Base-by-base conservation (phyloP, 2,888 invertebrate genomes). In the Synergus gifuensis region DNA sequence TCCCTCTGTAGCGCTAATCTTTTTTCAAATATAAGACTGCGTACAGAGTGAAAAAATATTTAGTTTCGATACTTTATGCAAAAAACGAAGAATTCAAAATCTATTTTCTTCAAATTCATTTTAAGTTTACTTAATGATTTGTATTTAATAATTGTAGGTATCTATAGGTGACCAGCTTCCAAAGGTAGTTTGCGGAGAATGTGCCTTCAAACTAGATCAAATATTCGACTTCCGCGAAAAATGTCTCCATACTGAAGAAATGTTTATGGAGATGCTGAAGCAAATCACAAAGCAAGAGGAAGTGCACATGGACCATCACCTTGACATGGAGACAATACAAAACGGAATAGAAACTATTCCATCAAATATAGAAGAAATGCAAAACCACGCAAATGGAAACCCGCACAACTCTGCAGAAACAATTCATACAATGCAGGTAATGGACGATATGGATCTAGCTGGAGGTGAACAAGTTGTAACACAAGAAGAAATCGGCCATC, bases 131-230 rank as follows among this genome's bases (percentile, higher is more conserved):
- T n/a, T 22, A 63, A 42, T 40, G 18, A 44, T 62, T 58, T 44
- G 1, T 7, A 2, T 49, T 49, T 7, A 49, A 58, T 58, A 58
- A 60, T 14, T 76, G 0, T 36, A 84, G 94, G 93, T 94, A 44
- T 93, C 93, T 66, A 92, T 93, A 89, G 89, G 92, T 28, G 94
- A 94, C 88, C 93, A 93, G 83, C 90, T 94, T 67, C 94, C 94
- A 28, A 94, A 94, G 92, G 93, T 94, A 88, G 93, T 94, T 4
- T 94, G 94, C 85, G 93, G 93, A 83, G 93, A 93, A 69, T 94
- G 94, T 85, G 91, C 94, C 14, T 94, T 93, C 83, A 94, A 94
- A 86, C 86, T 94, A 77, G 94, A 94, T 83, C 90, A 94, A 76
- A 90, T 94, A 78, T 93, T 93, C 85, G 94, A 94, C 77, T 94